Evolutionary conservation across 64 coral and sea anemone genomes (phyloP).

Genomic region (Dendronephthya gigantea): DNA sequence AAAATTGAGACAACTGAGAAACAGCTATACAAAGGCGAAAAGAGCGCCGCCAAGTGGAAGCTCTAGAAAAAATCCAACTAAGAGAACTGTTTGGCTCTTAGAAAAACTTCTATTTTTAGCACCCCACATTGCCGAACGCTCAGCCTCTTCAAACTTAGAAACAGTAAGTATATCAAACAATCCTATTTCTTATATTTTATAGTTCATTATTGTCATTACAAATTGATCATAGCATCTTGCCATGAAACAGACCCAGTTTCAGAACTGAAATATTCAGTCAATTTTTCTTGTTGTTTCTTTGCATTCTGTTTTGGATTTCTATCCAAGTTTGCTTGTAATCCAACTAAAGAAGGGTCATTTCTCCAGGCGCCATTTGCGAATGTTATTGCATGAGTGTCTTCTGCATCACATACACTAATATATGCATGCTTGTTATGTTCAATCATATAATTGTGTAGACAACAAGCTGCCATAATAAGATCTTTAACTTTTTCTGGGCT

Average conservation of each 20-base stretch:
- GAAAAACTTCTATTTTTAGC: background rate
- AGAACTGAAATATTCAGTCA: background rate
- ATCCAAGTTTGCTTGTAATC: background rate
- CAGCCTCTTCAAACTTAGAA: background rate
- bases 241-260: background rate
- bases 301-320: background rate
- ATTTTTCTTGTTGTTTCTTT: background rate
- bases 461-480: constrained; percentile 4
- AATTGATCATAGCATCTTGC: background rate
- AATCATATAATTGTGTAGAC: background rate
- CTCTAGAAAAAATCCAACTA: background rate
- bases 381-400: background rate
- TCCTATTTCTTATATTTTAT: too few species aligned
- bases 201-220: background rate
- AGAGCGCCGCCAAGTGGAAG: background rate
- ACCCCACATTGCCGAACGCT: background rate
- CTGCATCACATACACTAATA: background rate
- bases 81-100: background rate
- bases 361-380: background rate
- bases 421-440: background rate
- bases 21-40: background rate
- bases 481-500: background rate
- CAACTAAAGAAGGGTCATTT: background rate
- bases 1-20: background rate
- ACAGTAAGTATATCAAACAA: too few species aligned